Base-by-base conservation (phyloP, 2,797 vertebrate genomes). In the Lagodon rhomboides region DNA sequence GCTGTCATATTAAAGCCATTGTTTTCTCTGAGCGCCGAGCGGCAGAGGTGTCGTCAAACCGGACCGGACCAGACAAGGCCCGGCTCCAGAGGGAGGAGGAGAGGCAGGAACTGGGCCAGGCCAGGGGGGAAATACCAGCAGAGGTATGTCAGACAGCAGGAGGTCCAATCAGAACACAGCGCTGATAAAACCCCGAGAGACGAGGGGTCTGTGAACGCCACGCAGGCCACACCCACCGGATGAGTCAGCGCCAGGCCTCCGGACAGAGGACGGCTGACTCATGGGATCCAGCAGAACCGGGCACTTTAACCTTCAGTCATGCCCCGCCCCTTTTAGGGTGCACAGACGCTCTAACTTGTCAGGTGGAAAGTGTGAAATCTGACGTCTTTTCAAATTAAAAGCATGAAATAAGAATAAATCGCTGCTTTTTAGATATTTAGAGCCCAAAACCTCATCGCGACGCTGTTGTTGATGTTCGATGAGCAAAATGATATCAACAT, bases 101-200 rank as follows among this genome's bases (percentile, higher is more conserved):
- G 60, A 38, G 60, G 49, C 18, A 66, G 63, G 38, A 68, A 60
- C 15, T 23, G 70, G 41, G 34, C n/a, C 15, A 7, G 47, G 50
- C 27, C 12, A 13, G 12, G 55, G 69, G 25, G 74, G 67, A 82
- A 85, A 90, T 92, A 90, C 87, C 92, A 87, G 73, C 50, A 78
- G 65, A 62, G 63, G 67, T 43, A 70, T 44, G 82, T 89, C 80
- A 91, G 80, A 60, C 53, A n/a, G 12, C 34, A 68, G 71, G 22
- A 49, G 44, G 41, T 61, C 86, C 85, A 82, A 84, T 84, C 67
- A 67, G 80, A 63, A 68, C 18, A 63, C 71, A 22, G 77, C 64
- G 8, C 23, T 18, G 51, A 51, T 44, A 8, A 62, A 73, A 69
- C 5, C 77, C 34, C 0, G 16, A 23, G 44, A 34, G 4, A 74